Conservation (phyloP, 2,797 vertebrate species). For the Ctenochaetus hawaiiensis region DNA sequence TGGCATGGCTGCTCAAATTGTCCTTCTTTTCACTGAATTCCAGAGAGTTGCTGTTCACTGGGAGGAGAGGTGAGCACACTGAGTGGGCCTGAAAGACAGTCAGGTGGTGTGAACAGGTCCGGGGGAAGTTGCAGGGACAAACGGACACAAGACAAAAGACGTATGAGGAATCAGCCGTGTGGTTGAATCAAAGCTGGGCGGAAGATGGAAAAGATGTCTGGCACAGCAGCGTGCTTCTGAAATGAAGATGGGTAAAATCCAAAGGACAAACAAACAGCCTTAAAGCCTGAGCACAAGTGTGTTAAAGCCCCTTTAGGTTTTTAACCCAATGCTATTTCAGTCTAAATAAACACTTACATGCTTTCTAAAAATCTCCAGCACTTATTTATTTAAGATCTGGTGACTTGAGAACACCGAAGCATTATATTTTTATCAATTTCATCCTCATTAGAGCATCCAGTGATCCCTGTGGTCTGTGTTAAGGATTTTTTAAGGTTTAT, state of each 20-base stretch:
- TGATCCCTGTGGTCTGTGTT: neutral
- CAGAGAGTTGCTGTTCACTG: slow-evolving; percentile 53
- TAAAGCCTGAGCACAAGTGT: too few relatives aligned
- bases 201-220: slow-evolving; percentile 15
- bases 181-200: slow-evolving; percentile 19
- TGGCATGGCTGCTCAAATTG: slow-evolving; percentile 58
- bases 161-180: slow-evolving; percentile 3
- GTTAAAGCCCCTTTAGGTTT: too few relatives aligned
- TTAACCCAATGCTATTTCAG: neutral
- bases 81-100: slow-evolving; percentile 11
- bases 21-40: slow-evolving; percentile 52
- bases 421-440: neutral
- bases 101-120: slow-evolving; percentile 33
- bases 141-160: neutral
- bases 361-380: neutral
- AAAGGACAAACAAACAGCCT: neutral
- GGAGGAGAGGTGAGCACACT: slow-evolving; percentile 38
- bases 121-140: slow-evolving; percentile 14
- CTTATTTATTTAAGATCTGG: too few relatives aligned
- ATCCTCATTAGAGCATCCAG: neutral
- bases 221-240: neutral
- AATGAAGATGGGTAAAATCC: neutral
- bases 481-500: too few relatives aligned
- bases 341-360: neutral
- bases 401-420: too few relatives aligned